Conservation (phyloP, 2,888 invertebrate species). For the Automeris io region DNA sequence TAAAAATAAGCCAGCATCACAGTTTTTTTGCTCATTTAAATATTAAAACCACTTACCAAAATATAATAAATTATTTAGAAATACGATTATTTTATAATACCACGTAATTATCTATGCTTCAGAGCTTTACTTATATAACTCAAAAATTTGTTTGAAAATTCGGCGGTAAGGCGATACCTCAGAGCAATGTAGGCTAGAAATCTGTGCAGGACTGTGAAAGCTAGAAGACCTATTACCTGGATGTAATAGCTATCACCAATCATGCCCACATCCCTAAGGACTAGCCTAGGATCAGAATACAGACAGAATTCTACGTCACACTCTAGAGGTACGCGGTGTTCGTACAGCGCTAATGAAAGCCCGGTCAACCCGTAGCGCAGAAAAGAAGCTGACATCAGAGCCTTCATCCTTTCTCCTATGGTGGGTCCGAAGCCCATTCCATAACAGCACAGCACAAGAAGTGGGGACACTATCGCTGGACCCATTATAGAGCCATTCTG, state of each 20-base stretch:
- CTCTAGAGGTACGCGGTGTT: conserved; percentile 75
- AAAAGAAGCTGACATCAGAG: conserved; percentile 78
- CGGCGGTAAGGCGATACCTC: conserved; percentile 73
- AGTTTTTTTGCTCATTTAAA: neutral
- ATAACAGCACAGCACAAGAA: conserved; percentile 77
- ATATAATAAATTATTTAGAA: neutral
- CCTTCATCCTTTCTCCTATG: conserved; percentile 72
- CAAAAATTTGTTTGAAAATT: conserved; percentile 74
- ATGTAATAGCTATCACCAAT: conserved; percentile 58
- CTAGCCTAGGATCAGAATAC: conserved; percentile 77
- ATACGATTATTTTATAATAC: neutral
- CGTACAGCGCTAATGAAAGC: conserved; percentile 75
- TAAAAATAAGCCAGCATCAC: neutral
- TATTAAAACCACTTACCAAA: neutral
- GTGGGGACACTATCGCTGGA: conserved; percentile 73
- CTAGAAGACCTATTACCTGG: conserved; percentile 76
- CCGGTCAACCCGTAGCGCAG: conserved; percentile 83
- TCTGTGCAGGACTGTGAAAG: conserved; percentile 75
- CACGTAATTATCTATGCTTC: conserved; percentile 54
- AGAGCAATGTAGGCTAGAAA: conserved; percentile 74
- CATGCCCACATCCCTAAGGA: conserved; percentile 82
- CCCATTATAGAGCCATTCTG: conserved; percentile 80
- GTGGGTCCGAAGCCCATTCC: conserved; percentile 78
- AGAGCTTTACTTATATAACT: conserved; percentile 73
- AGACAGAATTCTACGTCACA: conserved; percentile 75